Percentiles rank a stretch among this genome's conserved stretches.
These are phyloP conservation scores for Leucozona laternaria DNA, from an alignment of 2,888 invertebrate genomes.

Conservation along the genomic window DNA sequence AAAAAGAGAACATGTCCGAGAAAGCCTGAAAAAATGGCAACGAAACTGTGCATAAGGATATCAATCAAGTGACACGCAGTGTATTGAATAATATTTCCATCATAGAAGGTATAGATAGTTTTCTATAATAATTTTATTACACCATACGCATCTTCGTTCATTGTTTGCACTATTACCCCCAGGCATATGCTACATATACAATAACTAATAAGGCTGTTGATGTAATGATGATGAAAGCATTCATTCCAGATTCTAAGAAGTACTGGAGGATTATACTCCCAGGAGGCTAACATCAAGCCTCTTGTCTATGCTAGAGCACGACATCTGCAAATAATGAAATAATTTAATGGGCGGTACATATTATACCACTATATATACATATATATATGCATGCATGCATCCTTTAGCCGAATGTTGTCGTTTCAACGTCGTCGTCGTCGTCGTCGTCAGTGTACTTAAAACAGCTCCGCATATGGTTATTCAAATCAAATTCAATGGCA, in stretches of 20 bases:
- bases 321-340: constrained; percentile 71
- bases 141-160: constrained; percentile 56
- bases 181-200: constrained; percentile 67
- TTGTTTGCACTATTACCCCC: constrained; percentile 61
- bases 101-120: neutral
- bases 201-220: constrained; percentile 73
- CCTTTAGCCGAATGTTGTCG: constrained; percentile 30
- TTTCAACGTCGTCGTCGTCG: neutral
- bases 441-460: constrained; percentile 15
- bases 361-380: neutral
- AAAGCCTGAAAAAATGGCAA: too few relatives aligned
- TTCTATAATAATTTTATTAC: constrained; percentile 39
- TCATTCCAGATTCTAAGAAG: constrained; percentile 54
- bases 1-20: too few relatives aligned
- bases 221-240: constrained; percentile 75
- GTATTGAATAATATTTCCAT: constrained; percentile 1
- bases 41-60: too few relatives aligned
- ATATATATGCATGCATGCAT: constrained; percentile 48
- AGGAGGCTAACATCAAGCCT: constrained; percentile 14
- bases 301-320: constrained; percentile 54
- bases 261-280: constrained; percentile 11
- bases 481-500: constrained; percentile 70
- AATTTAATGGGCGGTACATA: constrained; percentile 58
- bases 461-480: constrained; percentile 61
- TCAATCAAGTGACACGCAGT: neutral